Evolutionary conservation across 1,140 invertebrate species (phyloP), one percentile per base, ranked within the genome.

Genomic region (Acromyrmex echinatior): DNA sequence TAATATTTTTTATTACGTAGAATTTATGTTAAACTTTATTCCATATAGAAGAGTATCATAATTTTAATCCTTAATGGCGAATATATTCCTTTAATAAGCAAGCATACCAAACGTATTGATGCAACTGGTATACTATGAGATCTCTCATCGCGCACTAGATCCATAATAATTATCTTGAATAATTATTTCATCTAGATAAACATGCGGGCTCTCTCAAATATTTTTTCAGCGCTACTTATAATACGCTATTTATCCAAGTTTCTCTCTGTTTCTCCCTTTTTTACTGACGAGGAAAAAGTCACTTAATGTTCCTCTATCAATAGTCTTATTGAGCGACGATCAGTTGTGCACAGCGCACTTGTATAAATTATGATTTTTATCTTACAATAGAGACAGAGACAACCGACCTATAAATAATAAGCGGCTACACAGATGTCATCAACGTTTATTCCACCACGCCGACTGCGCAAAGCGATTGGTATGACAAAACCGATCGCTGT

Each of bases 151-250:
- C 21, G 66, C 35, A 58, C 49, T 14, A 81, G 65, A 81, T 81
- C 45, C 65, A 18, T 35, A 21, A 58, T 60, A 81, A 81, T 81
- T 81, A 81, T 51, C 51, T 68, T 66, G 25, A 35, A 81, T 35
- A 81, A 81, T 81, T 71, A 81, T 81, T 81, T 81, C 66, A 81
- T 81, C 66, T 71, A 60, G 51, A 81, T 71, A 81, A 78, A 78
- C n/a, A 78, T 31, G 56, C 12, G 56, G 12, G 5, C 21, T 53
- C 31, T 74, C 49, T 78, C 60, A 51, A 85, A 78, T 85, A 85
- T 76, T 76, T 85, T 78, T 85, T 31, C 58, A 74, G 6, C 58
- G 28, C 49, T 39, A 6, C 49, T 70, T 51, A 63, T 66, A 71
- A 49, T 28, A n/a, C 7, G 31, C 31, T 21, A n/a, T 68, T 62